Conservation (phyloP, 2,113 vertebrate genomes). For the Chloropsis cyanopogon region DNA sequence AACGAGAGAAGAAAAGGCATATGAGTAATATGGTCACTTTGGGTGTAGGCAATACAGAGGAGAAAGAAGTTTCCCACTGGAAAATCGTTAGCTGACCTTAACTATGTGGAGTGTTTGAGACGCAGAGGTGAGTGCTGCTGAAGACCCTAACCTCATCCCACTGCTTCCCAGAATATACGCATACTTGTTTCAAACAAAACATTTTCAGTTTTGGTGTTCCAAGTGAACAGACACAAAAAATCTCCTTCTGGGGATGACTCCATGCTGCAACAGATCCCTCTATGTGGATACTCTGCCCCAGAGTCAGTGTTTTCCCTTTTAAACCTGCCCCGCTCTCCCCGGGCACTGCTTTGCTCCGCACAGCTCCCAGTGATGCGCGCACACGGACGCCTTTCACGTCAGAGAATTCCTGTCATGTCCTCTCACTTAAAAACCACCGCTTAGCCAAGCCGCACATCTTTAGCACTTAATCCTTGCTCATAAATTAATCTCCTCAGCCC, state of each 20-base stretch:
- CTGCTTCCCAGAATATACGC: not conserved
- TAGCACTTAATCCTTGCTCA: constrained; percentile 44
- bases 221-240: not conserved
- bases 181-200: not conserved
- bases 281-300: not conserved
- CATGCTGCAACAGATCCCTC: not conserved
- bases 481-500: constrained; percentile 12
- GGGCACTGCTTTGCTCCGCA: not conserved
- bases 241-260: not conserved
- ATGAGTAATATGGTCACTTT: not conserved
- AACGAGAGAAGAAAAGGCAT: not conserved
- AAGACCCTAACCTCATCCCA: not conserved
- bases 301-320: not conserved
- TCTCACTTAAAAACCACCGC: not conserved
- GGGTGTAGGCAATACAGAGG: not conserved
- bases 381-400: not conserved
- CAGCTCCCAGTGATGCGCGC: not conserved
- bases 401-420: constrained; percentile 9
- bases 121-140: not conserved
- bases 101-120: not conserved
- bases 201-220: not conserved
- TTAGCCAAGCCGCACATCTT: constrained; percentile 29
- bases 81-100: not conserved
- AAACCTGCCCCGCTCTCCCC: not conserved
- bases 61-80: not conserved